phyloP scores from a whole-genome alignment of 2,888 invertebrate species.

The Papilio elwesi region DNA sequence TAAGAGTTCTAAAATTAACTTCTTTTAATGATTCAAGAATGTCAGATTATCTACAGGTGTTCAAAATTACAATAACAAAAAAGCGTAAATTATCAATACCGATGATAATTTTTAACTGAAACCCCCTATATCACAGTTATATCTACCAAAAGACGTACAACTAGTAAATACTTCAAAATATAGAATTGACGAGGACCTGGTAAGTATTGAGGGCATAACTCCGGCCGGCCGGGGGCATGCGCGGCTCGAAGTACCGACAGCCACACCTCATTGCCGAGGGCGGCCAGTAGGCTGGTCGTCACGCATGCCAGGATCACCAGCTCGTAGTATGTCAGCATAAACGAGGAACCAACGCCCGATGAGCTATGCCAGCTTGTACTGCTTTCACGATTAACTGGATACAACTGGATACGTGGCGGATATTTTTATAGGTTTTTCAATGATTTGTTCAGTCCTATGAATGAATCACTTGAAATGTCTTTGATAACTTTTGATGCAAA shows the following conservation, averaged over 20 bases:
- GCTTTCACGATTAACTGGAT: not conserved
- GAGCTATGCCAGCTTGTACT: not conserved
- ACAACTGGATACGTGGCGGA: too few species aligned
- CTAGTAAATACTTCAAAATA: not conserved
- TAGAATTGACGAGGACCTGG: constrained; percentile 51
- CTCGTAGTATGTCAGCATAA: constrained; percentile 68
- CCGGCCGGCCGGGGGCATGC: constrained; percentile 50
- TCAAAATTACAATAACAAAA: not conserved
- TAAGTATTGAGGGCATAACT: constrained; percentile 62
- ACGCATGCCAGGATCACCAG: constrained; percentile 72
- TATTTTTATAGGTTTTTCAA: too few species aligned
- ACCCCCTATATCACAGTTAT: constrained; percentile 4
- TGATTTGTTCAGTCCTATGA: not conserved
- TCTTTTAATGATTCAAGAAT: not conserved
- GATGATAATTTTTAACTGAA: not conserved
- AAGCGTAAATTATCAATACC: not conserved
- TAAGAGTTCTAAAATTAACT: too few species aligned
- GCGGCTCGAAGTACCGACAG: constrained; percentile 69
- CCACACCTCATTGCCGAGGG: constrained; percentile 75
- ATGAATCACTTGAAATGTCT: constrained; percentile 15
- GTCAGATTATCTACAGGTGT: not conserved
- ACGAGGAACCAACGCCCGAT: constrained; percentile 38
- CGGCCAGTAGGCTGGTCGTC: constrained; percentile 64
- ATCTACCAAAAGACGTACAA: not conserved
- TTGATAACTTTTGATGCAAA: constrained; percentile 18